Evolutionary conservation across 2,113 vertebrate species (phyloP).

Genomic region (Furnarius figulus): DNA sequence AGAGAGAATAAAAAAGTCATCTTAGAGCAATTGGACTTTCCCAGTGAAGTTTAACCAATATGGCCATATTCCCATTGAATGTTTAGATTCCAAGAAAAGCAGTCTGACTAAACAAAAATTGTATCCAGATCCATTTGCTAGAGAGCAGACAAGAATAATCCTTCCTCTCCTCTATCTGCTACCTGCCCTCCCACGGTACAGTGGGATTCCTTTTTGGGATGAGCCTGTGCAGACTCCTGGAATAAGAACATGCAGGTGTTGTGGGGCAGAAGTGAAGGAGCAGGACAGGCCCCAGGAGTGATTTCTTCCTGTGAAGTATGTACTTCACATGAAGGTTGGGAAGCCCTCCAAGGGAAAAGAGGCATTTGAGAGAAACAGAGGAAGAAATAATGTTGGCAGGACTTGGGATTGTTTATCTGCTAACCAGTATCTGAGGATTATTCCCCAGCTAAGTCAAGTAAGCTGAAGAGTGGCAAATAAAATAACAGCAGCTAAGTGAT

Average conservation of each 20-base stretch:
- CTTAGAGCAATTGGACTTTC: neutral
- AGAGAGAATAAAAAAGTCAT: neutral
- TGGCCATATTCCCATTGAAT: neutral
- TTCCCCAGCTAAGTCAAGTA: neutral
- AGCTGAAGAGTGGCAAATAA: neutral
- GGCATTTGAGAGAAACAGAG: neutral
- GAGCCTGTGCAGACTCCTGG: neutral
- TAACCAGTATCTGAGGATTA: neutral
- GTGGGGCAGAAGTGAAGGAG: neutral
- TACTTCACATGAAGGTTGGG: neutral
- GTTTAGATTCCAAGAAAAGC: conserved; percentile 2
- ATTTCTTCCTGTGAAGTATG: neutral
- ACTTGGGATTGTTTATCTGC: neutral
- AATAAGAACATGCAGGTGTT: neutral
- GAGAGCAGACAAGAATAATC: neutral
- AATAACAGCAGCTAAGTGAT: neutral
- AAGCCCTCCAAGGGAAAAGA: neutral
- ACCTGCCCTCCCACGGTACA: rapidly evolving
- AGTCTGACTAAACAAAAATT: neutral
- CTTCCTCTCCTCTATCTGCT: neutral
- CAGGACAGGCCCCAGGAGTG: neutral
- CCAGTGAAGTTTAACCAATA: neutral
- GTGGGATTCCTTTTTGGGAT: neutral
- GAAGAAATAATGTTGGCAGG: neutral
- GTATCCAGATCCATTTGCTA: neutral